Evolutionary conservation across 2,113 vertebrate species (phyloP), one percentile per base, ranked within the genome.

Genomic region (Neolamprologus longior): DNA sequence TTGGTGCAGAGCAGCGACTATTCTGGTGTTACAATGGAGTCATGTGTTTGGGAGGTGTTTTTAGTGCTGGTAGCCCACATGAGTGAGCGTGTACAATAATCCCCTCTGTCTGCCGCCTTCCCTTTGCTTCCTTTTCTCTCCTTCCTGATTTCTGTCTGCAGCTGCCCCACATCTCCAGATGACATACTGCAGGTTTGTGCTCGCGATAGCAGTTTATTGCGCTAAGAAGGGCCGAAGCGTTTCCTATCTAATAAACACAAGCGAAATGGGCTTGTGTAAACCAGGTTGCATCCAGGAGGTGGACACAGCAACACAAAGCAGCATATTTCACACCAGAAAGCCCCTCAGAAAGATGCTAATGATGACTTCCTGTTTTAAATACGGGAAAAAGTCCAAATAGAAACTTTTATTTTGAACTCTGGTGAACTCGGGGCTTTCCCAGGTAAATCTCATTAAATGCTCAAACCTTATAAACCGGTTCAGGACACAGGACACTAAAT

Each of bases 51-150:
- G 86, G 91, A 94, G 92, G 92, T 95, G 91, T 92, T 95, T 91
- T 95, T 91, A 90, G 80, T 93, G 82, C 86, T 82, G 86, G 82
- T 86, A 91, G 88, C 91, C 94, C 94, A 95, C 92, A 94, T 94
- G 93, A 95, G 93, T 50, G 86, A 94, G 88, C 52, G 40, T 88
- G 91, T 94, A 96, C 93, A 96, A 96, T 95, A 91, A 93, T 95
- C 89, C 91, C 87, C 90, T 95, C 92, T 95, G 95, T 96, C 90
- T 93, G 85, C 93, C 92, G 86, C 84, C 89, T 88, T 91, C 66
- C 89, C 87, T 83, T 89, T 9, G 37, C 92, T 96, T 96, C 95
- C 90, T 91, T 86, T 92, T 93, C 73, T 73, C 55, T 54, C 21
- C 87, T 93, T 94, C 88, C 93, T 92, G 90, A 80, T 91, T 93